Conservation (phyloP, 2,888 invertebrate genomes). For the Charanyca ferruginea region DNA sequence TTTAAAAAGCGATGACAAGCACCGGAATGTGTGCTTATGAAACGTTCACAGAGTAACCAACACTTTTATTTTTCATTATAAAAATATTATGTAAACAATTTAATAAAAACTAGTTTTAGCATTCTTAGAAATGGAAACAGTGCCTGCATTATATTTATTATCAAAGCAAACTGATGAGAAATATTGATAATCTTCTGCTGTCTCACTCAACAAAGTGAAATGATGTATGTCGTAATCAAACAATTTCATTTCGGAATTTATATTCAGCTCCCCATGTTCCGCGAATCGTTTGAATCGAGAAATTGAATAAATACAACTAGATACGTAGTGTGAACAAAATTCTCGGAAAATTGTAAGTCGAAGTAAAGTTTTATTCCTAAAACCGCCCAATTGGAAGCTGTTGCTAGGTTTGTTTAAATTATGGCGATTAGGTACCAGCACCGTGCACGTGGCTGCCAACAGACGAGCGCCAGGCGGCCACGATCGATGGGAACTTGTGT, state of each 20-base stretch:
- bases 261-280: conserved; percentile 49
- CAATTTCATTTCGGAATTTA: conserved; percentile 57
- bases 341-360: conserved; percentile 70
- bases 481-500: conserved; percentile 77
- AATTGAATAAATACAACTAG: conserved; percentile 36
- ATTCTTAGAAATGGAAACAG: conserved; percentile 47
- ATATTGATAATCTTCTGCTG: conserved; percentile 50
- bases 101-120: conserved; percentile 60
- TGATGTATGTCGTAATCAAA: conserved; percentile 63
- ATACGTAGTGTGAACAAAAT: conserved; percentile 33
- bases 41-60: conserved; percentile 56
- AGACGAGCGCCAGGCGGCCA: conserved; percentile 81
- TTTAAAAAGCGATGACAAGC: conserved; percentile 83
- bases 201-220: conserved; percentile 55
- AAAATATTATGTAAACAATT: conserved; percentile 37
- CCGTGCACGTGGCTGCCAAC: conserved; percentile 84
- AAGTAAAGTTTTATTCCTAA: conserved; percentile 82
- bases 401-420: conserved; percentile 84
- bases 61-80: conserved; percentile 55
- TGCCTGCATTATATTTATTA: conserved; percentile 58
- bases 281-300: conserved; percentile 38
- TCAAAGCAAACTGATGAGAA: conserved; percentile 44
- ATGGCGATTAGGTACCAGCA: conserved; percentile 78
- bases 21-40: conserved; percentile 62
- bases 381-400: conserved; percentile 78